Evolutionary conservation across 64 coral and sea anemone species (phyloP).

Genomic region (Exaiptasia diaphana): DNA sequence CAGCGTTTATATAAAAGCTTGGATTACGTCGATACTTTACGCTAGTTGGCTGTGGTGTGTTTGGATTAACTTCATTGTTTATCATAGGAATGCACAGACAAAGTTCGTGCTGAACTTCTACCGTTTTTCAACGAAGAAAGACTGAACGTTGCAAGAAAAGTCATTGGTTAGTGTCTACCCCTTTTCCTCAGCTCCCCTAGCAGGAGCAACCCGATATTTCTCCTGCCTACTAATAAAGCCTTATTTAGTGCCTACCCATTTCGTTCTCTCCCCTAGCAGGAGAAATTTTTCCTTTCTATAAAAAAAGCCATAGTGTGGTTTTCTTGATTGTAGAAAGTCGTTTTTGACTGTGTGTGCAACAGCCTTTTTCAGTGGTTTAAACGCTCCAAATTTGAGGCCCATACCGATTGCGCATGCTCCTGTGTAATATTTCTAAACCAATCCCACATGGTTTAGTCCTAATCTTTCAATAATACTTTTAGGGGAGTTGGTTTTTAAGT

Average conservation of each 20-base stretch:
- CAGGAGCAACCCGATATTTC: no score
- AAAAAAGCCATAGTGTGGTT: background rate
- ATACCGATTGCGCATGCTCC: background rate
- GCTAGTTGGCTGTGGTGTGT: background rate
- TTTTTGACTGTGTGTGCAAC: background rate
- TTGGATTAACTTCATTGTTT: background rate
- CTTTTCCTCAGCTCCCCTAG: no score
- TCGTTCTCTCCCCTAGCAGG: background rate
- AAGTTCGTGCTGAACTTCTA: background rate
- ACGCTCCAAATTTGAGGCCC: background rate
- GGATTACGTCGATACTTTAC: background rate
- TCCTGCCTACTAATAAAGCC: background rate
- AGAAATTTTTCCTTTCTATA: background rate
- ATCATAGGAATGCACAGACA: background rate
- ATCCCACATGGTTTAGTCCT: background rate
- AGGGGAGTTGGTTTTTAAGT: background rate
- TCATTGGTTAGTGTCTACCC: background rate
- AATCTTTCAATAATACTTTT: background rate
- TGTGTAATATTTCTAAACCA: no score
- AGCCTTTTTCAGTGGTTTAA: background rate
- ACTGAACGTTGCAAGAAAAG: background rate
- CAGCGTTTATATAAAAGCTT: background rate
- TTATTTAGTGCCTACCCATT: background rate
- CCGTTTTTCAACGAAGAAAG: background rate
- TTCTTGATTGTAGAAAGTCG: background rate